phyloP scores from a whole-genome alignment of 1,140 invertebrate species.

The Zaprionus taronus region DNA sequence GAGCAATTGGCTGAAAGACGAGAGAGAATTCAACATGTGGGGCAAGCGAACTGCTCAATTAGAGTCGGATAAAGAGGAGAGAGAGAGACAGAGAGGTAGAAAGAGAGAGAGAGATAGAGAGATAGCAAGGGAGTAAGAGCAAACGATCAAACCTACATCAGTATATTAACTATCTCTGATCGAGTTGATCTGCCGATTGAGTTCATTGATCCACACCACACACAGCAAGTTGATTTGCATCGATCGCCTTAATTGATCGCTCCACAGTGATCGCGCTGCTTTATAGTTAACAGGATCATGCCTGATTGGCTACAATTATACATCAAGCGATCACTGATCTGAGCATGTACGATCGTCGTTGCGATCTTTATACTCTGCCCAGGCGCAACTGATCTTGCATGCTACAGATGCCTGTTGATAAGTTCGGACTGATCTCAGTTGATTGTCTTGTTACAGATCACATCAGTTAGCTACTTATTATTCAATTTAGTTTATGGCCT shows the following conservation, averaged over 20 bases:
- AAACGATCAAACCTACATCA: not conserved
- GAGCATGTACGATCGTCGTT: not conserved
- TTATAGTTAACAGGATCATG: not conserved
- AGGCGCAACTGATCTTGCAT: not conserved
- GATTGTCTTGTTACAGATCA: constrained; percentile 6
- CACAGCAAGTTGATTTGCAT: not conserved
- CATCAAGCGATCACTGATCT: too few relatives aligned
- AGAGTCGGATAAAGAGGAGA: not conserved
- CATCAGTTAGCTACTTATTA: constrained; percentile 8
- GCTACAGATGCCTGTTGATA: not conserved
- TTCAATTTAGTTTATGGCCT: constrained; percentile 9
- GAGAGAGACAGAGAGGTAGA: not conserved
- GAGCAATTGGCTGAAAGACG: constrained; percentile 6
- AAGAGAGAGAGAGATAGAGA: not conserved
- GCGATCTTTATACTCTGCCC: not conserved
- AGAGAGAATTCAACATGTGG: not conserved
- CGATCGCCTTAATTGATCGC: constrained; percentile 3
- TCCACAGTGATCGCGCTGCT: not conserved
- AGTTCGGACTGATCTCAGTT: not conserved
- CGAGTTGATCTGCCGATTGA: not conserved
- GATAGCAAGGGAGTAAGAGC: not conserved
- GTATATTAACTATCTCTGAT: not conserved
- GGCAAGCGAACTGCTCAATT: not conserved
- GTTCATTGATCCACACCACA: not conserved
- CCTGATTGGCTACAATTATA: too few relatives aligned